Conservation (phyloP, 1,140 invertebrate genomes). For the Psix sp. region DNA sequence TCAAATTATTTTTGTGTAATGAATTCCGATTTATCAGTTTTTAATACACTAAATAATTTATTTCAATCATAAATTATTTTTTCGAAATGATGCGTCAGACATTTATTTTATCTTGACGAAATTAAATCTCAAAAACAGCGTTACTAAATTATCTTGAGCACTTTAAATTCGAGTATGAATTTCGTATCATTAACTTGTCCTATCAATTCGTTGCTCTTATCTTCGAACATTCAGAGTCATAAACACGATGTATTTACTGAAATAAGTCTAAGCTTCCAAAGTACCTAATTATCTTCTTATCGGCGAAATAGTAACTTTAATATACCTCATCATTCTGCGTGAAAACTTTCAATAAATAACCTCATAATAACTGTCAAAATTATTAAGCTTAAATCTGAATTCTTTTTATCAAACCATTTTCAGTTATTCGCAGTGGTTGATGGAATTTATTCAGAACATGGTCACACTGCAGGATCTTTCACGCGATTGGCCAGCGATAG, state of each 20-base stretch:
- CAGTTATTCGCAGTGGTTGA: constrained; percentile 95
- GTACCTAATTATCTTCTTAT: constrained; percentile 32
- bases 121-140: too few relatives aligned
- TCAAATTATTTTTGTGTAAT: too few relatives aligned
- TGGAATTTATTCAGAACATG: constrained; percentile 92
- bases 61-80: too few relatives aligned
- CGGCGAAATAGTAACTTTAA: constrained; percentile 27
- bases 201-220: too few relatives aligned
- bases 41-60: too few relatives aligned
- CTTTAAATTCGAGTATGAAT: too few relatives aligned
- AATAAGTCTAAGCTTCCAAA: not conserved
- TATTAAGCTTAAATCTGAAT: constrained; percentile 34
- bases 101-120: too few relatives aligned
- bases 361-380: constrained; percentile 41
- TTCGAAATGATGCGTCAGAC: too few relatives aligned
- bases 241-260: constrained; percentile 5
- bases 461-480: constrained; percentile 94
- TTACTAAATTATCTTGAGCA: too few relatives aligned
- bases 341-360: constrained; percentile 37
- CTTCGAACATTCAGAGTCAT: not conserved
- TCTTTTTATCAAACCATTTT: constrained; percentile 63
- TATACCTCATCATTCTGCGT: constrained; percentile 15
- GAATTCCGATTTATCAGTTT: too few relatives aligned
- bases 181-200: too few relatives aligned
- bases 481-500: constrained; percentile 91